Base-by-base conservation (phyloP, 2,113 vertebrate species). In the Macrotus californicus region DNA sequence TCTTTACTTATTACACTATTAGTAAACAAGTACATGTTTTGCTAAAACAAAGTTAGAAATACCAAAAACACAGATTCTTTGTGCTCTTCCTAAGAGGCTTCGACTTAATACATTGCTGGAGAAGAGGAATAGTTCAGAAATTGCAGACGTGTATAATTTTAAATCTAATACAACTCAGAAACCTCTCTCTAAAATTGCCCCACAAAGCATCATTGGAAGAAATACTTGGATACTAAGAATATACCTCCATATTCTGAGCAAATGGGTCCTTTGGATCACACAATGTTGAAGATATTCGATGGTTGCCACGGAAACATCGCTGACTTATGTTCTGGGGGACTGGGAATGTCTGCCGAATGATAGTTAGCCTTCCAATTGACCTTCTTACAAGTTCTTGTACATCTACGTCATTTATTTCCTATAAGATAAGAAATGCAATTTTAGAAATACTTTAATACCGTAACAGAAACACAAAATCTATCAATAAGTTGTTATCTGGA, bases 351-450 rank as follows among this genome's bases (percentile, higher is more conserved):
- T 99, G 99, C 1, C 99, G 98, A 97, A 99, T 98, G 97, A 99
- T 98, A 7, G 99, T 99, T 97, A 99, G 97, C 95, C 99, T 99
- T 80, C 99, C 99, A 50, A 99, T 99, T 22, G 99, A 99, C 98
- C 99, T 99, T 98, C 99, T 99, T 93, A 99, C 99, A 89, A 99
- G 98, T 95, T 99, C 99, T 97, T 99, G 99, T 79, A 99, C 98
- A 70, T 99, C 99, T 89, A 98, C 97, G 95, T 99, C 99, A 4
- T 98, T 99, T 97, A 99, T 99, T 97, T 99, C 99, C 99, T 99
- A 95, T 43, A 97, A 97, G 80, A 92, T 80, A 98, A 96, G 19
- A 52, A 75, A 96, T 19, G 87, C 41, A 87, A 97, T 6, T 87
- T 94, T 46, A 91, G 29, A 76, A 39, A 80, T 92, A 52, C 80